Base-by-base conservation (phyloP, 2,113 vertebrate species). In the Cynoglossus semilaevis region DNA sequence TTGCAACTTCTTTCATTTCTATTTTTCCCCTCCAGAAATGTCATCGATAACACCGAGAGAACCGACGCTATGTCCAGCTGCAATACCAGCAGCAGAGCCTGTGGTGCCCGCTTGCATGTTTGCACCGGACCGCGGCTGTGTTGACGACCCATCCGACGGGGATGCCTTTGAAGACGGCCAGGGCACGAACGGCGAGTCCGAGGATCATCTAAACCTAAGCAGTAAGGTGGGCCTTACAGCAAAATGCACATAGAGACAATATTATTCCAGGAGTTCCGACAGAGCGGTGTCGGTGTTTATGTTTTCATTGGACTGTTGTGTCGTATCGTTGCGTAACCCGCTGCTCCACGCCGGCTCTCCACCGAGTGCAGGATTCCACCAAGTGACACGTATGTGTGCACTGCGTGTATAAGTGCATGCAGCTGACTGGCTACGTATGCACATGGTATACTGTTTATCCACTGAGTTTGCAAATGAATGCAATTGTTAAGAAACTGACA, bases 91-190 rank as follows among this genome's bases (percentile, higher is more conserved):
- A 13, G 67, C 59, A 34, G 92, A 93, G 40, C 88, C 91, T 19
- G 85, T 92, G 52, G 92, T 95, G 15, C 94, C 94, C 16, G 92
- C 94, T 51, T 94, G 91, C 11, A 94, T 96, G 92, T 96, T 95
- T 58, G 94, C 93, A 19, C 94, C 94, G 0, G 93, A 93, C 65
- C 72, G 84, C 85, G 83, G 91, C 75, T 69, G 87, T 89, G 6
- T 81, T 64, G 85, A 88, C 59, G 72, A 91, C 85, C 71, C 48
- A 5, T 40, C 54, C 60, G 73, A 58, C 7, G 65, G 11, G 55
- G 86, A 85, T 40, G 22, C 38, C 74, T 82, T 62, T 4, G 85
- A 84, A 8, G 81, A 79, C 83, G 67, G 77, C 57, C 87, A 83
- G 15, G 72, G 19, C 2, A 59, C 67, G 15, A 94, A 94, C 74